Conservation (phyloP, 2,113 vertebrate genomes). For the Zingel zingel region DNA sequence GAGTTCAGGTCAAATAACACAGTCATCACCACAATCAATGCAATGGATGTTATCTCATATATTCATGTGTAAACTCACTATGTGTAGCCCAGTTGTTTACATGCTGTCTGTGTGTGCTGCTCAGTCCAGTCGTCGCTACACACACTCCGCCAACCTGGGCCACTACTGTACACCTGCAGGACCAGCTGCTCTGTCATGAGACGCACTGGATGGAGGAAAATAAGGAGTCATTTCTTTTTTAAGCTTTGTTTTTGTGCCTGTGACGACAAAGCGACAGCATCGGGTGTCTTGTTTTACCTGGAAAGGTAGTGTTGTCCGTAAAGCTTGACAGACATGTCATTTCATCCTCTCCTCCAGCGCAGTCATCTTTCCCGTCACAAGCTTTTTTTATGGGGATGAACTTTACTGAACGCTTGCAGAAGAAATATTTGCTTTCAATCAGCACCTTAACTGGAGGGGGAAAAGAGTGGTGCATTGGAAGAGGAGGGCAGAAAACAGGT, state of each 20-base stretch:
- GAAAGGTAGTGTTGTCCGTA: slow-evolving; percentile 76
- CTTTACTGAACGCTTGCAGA: slow-evolving; percentile 86
- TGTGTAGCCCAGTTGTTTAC: slow-evolving; percentile 90
- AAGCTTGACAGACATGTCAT: slow-evolving; percentile 78
- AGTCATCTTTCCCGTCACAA: slow-evolving; percentile 88
- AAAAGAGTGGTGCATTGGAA: neutral
- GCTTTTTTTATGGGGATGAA: slow-evolving; percentile 84
- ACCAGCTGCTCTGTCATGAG: slow-evolving; percentile 77
- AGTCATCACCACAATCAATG: neutral
- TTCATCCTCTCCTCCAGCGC: slow-evolving; percentile 88
- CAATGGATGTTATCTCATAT: neutral
- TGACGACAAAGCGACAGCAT: neutral
- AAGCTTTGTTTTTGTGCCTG: neutral
- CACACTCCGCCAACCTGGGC: slow-evolving; percentile 84
- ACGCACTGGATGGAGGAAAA: slow-evolving; percentile 73
- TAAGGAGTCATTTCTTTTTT: neutral
- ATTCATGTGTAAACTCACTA: slow-evolving; percentile 75
- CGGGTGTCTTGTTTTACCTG: slow-evolving; percentile 66
- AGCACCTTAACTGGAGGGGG: slow-evolving; percentile 84
- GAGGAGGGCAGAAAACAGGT: neutral
- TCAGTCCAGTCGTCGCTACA: slow-evolving; percentile 87
- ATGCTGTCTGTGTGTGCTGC: slow-evolving; percentile 84
- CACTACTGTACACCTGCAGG: slow-evolving; percentile 85
- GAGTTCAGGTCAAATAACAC: neutral
- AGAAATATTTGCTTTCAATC: slow-evolving; percentile 87